Base-by-base conservation (phyloP, 1,140 invertebrate genomes). In the Semibalanus balanoides region DNA sequence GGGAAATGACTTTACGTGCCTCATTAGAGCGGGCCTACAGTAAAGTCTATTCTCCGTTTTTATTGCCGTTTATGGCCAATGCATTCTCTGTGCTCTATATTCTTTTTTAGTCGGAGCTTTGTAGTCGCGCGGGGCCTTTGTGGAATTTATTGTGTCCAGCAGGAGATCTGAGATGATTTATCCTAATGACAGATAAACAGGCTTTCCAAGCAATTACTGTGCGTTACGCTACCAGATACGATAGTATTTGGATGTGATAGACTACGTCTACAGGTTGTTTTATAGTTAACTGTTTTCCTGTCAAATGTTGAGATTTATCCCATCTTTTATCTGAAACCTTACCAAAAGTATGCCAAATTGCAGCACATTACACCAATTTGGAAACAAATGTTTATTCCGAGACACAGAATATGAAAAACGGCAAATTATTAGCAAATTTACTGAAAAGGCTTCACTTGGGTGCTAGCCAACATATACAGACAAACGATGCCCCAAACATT, bases 1-100 rank as follows among this genome's bases (percentile, higher is more conserved):
- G 51, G 22, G 51, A 25, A 64, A 64, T 64, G 51, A 64, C 51
- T 64, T 64, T 64, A 64, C 51, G 11, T 64, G 51, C 51, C 51
- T 64, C 51, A 64, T 64, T 64, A 64, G 51, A 64, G 51, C 3
- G 51, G 51, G 22, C 51, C 51, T 64, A 64, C 51, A 64, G 51
- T 64, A 64, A 64, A 64, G 51, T 64, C 51, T 25, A 64, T 64
- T 64, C 51, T 64, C 51, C 51, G 51, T 64, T 64, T 64, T 64
- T 64, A 64, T 64, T 64, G 51, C 51, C 51, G 51, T 64, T 64
- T 64, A 64, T 64, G 51, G 51, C 51, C 51, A 25, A 64, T 64
- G 51, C 51, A 64, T 64, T 64, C 51, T 64, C 51, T 25, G 51
- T 64, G 51, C 51, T 64, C 51, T 64, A 64, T 64, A 64, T 64